phyloP scores from a whole-genome alignment of 2,888 invertebrate species.

The Sthenelais limicola region DNA sequence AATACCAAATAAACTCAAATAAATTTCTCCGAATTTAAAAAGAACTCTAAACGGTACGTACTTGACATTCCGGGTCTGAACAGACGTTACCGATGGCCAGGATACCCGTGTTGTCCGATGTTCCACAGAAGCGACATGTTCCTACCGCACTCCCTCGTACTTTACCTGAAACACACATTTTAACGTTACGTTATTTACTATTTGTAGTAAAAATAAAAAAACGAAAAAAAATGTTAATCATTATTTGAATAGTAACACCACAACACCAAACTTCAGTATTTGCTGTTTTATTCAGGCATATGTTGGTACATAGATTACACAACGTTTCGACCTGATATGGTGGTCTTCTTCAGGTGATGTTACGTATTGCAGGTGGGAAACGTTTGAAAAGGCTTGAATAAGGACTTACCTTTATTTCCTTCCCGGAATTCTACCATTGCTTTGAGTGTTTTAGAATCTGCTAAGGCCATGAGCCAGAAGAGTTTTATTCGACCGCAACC shows the following conservation, averaged over 20 bases:
- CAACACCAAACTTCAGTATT: too few species aligned
- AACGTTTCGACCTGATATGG: too few species aligned
- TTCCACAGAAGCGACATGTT: constrained; percentile 90
- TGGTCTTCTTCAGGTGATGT: too few species aligned
- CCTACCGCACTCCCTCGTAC: constrained; percentile 29
- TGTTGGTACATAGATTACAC: too few species aligned
- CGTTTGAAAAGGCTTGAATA: too few species aligned
- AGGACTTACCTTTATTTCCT: constrained; percentile 72
- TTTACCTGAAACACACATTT: constrained; percentile 31
- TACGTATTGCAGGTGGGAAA: too few species aligned
- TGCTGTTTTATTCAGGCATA: too few species aligned
- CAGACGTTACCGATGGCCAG: constrained; percentile 94
- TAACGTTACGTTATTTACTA: too few species aligned
- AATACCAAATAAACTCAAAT: not conserved
- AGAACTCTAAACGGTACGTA: constrained; percentile 48
- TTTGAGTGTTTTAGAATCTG: constrained; percentile 93
- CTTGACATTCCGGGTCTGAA: constrained; percentile 93
- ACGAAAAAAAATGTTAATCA: not conserved
- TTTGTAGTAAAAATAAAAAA: not conserved
- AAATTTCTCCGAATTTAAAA: not conserved
- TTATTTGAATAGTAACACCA: too few species aligned
- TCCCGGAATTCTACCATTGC: constrained; percentile 86
- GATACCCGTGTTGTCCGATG: constrained; percentile 85
- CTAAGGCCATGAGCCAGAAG: constrained; percentile 93
- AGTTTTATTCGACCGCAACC: constrained; percentile 93